phyloP scores from a whole-genome alignment of 2,888 invertebrate species.

The Merodon equestris region DNA sequence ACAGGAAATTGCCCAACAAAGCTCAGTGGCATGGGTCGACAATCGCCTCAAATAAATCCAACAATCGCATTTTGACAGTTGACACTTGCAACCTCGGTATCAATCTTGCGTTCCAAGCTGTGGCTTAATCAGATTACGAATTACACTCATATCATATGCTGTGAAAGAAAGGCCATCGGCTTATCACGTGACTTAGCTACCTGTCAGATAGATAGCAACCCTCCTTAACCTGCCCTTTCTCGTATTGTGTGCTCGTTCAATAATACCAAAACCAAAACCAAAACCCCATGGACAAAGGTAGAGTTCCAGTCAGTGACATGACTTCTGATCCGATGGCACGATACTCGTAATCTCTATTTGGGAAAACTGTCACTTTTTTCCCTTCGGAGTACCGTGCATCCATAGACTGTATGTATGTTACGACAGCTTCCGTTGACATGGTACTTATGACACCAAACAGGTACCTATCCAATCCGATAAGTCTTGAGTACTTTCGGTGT shows the following conservation, averaged over 20 bases:
- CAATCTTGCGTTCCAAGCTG: conserved; percentile 31
- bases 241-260: conserved; percentile 5
- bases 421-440: conserved; percentile 65
- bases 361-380: conserved; percentile 60
- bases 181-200: conserved; percentile 58
- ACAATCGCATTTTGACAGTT: conserved; percentile 47
- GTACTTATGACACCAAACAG: conserved; percentile 63
- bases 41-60: conserved; percentile 6
- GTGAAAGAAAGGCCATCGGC: conserved; percentile 53
- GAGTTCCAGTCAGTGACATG: conserved; percentile 28
- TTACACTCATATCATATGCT: conserved; percentile 27
- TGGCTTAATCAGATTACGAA: conserved; percentile 45
- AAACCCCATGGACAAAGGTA: conserved; percentile 7
- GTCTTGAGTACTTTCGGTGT: conserved; percentile 17
- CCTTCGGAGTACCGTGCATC: not conserved
- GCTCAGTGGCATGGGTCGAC: conserved; percentile 11
- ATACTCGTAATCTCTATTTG: conserved; percentile 54
- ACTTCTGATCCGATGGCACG: conserved; percentile 26
- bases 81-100: conserved; percentile 39
- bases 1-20: conserved; percentile 39
- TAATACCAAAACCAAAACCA: not conserved
- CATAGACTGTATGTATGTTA: conserved; percentile 6
- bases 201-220: conserved; percentile 34
- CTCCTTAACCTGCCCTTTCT: conserved; percentile 1
- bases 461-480: conserved; percentile 55